Percentiles rank a stretch among this genome's conserved stretches.
These are phyloP conservation scores for Stichodactyla mertensii DNA, from an alignment of 64 coral and sea anemone genomes.

Conservation along the genomic window DNA sequence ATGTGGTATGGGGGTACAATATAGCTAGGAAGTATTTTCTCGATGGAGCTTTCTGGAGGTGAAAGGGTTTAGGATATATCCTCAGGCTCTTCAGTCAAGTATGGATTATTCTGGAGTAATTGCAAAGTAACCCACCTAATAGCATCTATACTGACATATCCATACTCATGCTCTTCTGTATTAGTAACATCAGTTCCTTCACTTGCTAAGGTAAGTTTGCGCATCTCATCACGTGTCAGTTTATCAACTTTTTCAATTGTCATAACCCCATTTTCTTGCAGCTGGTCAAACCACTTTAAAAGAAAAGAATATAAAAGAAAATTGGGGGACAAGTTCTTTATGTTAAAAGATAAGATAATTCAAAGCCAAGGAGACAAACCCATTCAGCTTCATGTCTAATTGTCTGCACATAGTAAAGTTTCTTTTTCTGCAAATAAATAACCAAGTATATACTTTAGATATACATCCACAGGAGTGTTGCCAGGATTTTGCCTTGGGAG, in stretches of 20 bases:
- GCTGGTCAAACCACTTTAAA: constrained; percentile 8
- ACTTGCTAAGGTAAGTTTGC: constrained; percentile 30
- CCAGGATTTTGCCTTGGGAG: too few relatives aligned
- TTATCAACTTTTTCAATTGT: constrained; percentile 45
- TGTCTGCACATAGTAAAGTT: neutral
- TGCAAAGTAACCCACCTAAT: neutral
- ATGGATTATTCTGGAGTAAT: neutral
- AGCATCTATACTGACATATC: constrained; percentile 11
- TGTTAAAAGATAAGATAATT: neutral
- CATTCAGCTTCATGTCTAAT: neutral
- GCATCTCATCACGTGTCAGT: constrained; percentile 53
- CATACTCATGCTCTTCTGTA: constrained; percentile 67
- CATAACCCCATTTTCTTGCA: constrained; percentile 54
- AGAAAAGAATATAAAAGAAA: too few relatives aligned
- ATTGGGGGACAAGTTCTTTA: too few relatives aligned
- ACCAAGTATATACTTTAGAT: neutral
- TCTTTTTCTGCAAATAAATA: neutral
- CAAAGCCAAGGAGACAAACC: neutral
- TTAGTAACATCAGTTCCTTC: constrained; percentile 84
- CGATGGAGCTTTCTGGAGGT: too few relatives aligned
- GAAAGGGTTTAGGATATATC: too few relatives aligned
- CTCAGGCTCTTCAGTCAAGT: too few relatives aligned
- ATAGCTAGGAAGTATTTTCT: too few relatives aligned
- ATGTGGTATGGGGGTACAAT: too few relatives aligned
- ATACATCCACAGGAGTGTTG: too few relatives aligned